phyloP scores from a whole-genome alignment of 2,888 invertebrate species.

The Plemyria rubiginata region DNA sequence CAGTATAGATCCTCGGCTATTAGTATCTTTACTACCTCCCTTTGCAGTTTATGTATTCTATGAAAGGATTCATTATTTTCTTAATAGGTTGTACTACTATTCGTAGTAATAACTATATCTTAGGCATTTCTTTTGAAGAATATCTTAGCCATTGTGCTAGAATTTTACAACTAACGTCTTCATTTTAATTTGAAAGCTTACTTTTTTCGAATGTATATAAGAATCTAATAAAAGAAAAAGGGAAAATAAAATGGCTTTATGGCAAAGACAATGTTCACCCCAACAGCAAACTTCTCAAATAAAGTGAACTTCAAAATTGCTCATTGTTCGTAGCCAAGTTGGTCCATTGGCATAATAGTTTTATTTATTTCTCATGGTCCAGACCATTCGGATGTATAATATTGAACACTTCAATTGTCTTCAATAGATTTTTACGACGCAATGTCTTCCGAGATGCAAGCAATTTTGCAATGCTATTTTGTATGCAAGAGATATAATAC shows the following conservation, averaged over 20 bases:
- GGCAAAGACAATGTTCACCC: conserved; percentile 51
- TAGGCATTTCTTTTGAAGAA: conserved; percentile 3
- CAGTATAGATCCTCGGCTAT: conserved; percentile 1
- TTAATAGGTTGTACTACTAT: background rate
- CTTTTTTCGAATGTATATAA: conserved; percentile 12
- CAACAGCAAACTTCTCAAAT: conserved; percentile 58
- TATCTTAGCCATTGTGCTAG: conserved; percentile 3
- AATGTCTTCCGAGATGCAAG: conserved; percentile 43
- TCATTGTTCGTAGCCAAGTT: conserved; percentile 65
- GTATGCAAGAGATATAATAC: conserved; percentile 20
- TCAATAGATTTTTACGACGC: conserved; percentile 56
- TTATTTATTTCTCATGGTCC: conserved; percentile 69
- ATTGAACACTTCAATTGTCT: conserved; percentile 57
- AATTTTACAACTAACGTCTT: background rate
- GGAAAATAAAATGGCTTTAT: conserved; percentile 44
- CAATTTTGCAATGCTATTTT: conserved; percentile 33
- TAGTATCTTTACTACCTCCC: background rate
- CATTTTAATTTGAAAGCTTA: conserved; percentile 9
- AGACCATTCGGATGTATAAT: conserved; percentile 59
- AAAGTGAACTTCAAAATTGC: conserved; percentile 59
- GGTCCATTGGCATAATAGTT: conserved; percentile 74
- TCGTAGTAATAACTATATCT: background rate
- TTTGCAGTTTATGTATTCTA: background rate
- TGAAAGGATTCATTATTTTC: conserved; percentile 3
- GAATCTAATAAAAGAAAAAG: conserved; percentile 42